Evolutionary conservation across 2,888 invertebrate genomes (phyloP).

Genomic region (Deilephila elpenor): DNA sequence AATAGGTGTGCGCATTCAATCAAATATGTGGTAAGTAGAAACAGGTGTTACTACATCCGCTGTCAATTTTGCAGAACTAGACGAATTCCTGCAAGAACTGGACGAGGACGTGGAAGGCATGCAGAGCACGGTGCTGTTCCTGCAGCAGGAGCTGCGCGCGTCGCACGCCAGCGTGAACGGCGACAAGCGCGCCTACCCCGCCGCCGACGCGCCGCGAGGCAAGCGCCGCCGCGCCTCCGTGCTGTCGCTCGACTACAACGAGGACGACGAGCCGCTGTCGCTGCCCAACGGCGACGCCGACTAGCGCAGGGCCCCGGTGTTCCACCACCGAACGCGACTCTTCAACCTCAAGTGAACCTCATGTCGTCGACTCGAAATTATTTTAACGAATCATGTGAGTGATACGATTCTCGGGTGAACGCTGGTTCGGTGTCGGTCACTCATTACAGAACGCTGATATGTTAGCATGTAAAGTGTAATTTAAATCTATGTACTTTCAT

Average conservation of each 20-base stretch:
- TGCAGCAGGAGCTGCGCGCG: constrained; percentile 96
- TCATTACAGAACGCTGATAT: constrained; percentile 62
- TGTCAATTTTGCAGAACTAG: constrained; percentile 88
- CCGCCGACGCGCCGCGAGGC: constrained; percentile 81
- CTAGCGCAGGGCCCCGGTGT: constrained; percentile 69
- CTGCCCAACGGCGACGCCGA: constrained; percentile 88
- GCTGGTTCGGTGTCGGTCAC: constrained; percentile 62
- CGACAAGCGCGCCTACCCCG: constrained; percentile 76
- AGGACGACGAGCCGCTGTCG: constrained; percentile 89
- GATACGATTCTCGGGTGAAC: constrained; percentile 57
- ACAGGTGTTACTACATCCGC: background rate
- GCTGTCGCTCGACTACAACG: constrained; percentile 89
- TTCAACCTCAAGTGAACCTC: constrained; percentile 61
- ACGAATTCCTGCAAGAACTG: constrained; percentile 97
- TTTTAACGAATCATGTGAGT: constrained; percentile 63
- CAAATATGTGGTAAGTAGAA: background rate
- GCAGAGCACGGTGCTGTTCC: constrained; percentile 97
- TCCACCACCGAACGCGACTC: constrained; percentile 60
- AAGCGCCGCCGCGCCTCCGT: constrained; percentile 89
- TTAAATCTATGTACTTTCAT: constrained; percentile 73
- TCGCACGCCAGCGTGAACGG: constrained; percentile 82
- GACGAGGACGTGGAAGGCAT: constrained; percentile 99
- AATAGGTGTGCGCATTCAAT: too few species aligned
- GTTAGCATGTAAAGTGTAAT: constrained; percentile 72
- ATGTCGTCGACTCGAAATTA: constrained; percentile 60